Percentiles rank a stretch among this genome's conserved stretches.
phyloP scores from a whole-genome alignment of 1,140 invertebrate genomes.

The Bombus turneri region DNA sequence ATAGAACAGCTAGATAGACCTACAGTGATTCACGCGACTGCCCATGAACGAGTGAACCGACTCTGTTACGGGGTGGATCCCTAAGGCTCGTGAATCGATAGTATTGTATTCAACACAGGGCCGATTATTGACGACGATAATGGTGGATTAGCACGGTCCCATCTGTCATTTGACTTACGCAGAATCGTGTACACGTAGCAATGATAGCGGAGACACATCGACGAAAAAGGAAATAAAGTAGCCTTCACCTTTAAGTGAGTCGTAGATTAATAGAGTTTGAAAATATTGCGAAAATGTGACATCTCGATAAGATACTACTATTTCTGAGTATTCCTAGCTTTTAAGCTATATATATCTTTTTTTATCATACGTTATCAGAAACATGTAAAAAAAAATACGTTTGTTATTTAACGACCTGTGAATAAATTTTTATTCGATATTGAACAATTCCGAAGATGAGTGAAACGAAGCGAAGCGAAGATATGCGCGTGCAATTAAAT shows the following conservation, averaged over 20 bases:
- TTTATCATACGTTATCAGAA: neutral
- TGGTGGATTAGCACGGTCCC: conserved; percentile 75
- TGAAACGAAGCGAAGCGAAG: no score
- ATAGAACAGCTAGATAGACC: conserved; percentile 26
- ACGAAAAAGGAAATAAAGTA: conserved; percentile 13
- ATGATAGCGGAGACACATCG: conserved; percentile 17
- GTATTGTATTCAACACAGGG: conserved; percentile 56
- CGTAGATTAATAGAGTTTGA: neutral
- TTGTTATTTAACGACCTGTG: no score
- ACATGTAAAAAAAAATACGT: neutral
- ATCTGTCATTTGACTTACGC: conserved; percentile 73
- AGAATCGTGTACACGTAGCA: conserved; percentile 22
- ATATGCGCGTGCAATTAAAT: no score
- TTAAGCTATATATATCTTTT: no score
- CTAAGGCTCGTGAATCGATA: conserved; percentile 72
- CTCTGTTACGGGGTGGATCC: conserved; percentile 50
- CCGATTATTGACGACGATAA: conserved; percentile 77
- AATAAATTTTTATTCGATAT: no score
- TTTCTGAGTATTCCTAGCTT: no score
- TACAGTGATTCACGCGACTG: conserved; percentile 55
- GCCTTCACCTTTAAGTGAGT: neutral
- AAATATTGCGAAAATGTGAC: neutral
- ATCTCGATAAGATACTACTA: neutral
- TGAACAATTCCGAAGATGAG: accelerated
- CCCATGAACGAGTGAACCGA: conserved; percentile 46